phyloP scores from a whole-genome alignment of 2,888 invertebrate genomes.

The Aphrophora alni region DNA sequence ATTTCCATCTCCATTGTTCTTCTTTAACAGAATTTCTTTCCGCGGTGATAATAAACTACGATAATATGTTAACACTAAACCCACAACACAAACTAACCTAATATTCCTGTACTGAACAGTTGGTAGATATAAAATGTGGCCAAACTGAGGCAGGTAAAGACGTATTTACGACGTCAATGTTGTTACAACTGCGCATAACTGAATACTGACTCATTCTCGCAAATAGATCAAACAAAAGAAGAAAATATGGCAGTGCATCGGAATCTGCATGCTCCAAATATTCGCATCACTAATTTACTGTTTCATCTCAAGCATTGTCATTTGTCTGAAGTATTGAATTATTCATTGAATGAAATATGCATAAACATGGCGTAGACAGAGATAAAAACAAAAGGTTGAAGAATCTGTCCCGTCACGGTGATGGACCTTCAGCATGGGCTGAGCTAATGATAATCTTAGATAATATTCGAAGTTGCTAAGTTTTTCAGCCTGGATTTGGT shows the following conservation, averaged over 20 bases:
- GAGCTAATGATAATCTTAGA: too few relatives aligned
- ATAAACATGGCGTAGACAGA: not conserved
- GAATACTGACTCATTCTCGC: not conserved
- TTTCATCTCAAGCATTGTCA: not conserved
- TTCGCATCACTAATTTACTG: not conserved
- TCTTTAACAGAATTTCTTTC: not conserved
- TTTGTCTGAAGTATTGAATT: not conserved
- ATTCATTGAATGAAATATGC: not conserved
- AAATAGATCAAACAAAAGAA: constrained; percentile 2
- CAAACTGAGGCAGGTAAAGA: too few relatives aligned
- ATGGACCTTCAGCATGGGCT: too few relatives aligned
- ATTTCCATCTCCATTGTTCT: not conserved
- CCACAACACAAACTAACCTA: not conserved
- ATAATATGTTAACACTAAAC: not conserved
- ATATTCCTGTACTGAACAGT: too few relatives aligned
- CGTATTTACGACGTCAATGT: not conserved
- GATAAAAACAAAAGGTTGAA: not conserved
- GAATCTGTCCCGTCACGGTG: too few relatives aligned
- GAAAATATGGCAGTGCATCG: constrained; percentile 4
- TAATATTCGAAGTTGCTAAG: too few relatives aligned
- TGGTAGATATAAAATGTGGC: too few relatives aligned
- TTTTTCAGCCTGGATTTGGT: too few relatives aligned
- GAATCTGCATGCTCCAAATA: not conserved
- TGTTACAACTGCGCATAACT: constrained; percentile 4
- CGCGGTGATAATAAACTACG: too few relatives aligned